These are phyloP conservation scores for Gonatopus flavifemur DNA, from an alignment of 1,140 invertebrate species.

Conservation along the genomic window DNA sequence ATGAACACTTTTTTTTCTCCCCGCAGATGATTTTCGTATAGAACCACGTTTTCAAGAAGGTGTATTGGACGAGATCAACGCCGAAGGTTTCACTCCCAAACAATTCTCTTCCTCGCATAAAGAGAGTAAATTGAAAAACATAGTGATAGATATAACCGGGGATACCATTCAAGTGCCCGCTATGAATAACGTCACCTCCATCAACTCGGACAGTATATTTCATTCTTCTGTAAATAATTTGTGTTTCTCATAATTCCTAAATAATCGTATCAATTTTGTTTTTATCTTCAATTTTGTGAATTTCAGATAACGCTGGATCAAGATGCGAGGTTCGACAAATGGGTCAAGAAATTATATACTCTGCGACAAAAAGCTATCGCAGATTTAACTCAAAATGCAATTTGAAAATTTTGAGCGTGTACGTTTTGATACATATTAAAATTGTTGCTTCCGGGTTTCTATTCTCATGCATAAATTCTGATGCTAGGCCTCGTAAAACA, in stretches of 20 bases:
- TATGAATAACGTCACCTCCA: slow-evolving; percentile 26
- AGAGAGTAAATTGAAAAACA: slow-evolving; percentile 50
- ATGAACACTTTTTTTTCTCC: slow-evolving; percentile 11
- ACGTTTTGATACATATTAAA: too few species aligned
- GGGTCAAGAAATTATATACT: slow-evolving; percentile 56
- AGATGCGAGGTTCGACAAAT: slow-evolving; percentile 53
- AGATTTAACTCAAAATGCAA: slow-evolving; percentile 34
- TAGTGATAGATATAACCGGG: slow-evolving; percentile 49
- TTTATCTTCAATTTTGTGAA: slow-evolving; percentile 6
- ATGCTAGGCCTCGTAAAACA: too few species aligned
- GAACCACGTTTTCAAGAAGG: slow-evolving; percentile 45
- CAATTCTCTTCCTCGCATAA: slow-evolving; percentile 46
- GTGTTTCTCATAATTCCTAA: too few species aligned
- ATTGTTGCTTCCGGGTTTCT: too few species aligned
- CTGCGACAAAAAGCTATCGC: slow-evolving; percentile 52
- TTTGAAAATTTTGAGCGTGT: too few species aligned
- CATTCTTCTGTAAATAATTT: slow-evolving; percentile 50
- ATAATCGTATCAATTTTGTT: neutral
- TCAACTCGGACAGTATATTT: slow-evolving; percentile 49
- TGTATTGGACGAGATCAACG: slow-evolving; percentile 53
- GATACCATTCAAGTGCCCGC: slow-evolving; percentile 51
- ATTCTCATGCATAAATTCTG: too few species aligned
- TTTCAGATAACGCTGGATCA: slow-evolving; percentile 52
- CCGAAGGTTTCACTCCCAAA: slow-evolving; percentile 50
- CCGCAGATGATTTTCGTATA: slow-evolving; percentile 50